phyloP scores from a whole-genome alignment of 2,113 vertebrate genomes.

The Lutjanus erythropterus region DNA sequence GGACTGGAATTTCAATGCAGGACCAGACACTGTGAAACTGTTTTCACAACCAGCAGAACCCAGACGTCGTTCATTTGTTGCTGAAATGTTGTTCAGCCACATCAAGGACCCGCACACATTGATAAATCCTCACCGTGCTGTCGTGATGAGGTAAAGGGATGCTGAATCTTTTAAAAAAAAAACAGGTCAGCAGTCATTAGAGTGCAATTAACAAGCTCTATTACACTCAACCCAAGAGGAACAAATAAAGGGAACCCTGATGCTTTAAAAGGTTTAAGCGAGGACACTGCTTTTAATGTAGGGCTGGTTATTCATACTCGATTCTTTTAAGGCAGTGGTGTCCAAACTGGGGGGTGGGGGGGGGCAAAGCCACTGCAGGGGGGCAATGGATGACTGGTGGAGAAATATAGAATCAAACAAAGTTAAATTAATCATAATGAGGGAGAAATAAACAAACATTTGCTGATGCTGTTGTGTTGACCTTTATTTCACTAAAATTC shows the following conservation, averaged over 20 bases:
- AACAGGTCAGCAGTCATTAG: slow-evolving; percentile 20
- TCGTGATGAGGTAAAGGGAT: slow-evolving; percentile 1
- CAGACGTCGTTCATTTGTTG: slow-evolving; percentile 70
- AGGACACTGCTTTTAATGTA: background rate
- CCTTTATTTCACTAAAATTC: too few species aligned
- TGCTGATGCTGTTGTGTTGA: too few species aligned
- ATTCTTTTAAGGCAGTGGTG: too few species aligned
- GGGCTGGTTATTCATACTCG: too few species aligned
- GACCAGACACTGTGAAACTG: slow-evolving; percentile 70
- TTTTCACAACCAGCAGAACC: slow-evolving; percentile 58
- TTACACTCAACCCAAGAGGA: background rate
- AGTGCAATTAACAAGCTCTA: slow-evolving; percentile 24
- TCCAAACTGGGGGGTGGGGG: too few species aligned
- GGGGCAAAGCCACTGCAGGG: too few species aligned
- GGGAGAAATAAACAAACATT: too few species aligned
- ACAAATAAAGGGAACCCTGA: background rate
- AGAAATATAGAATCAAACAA: too few species aligned
- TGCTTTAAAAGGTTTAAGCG: background rate
- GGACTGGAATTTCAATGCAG: slow-evolving; percentile 79
- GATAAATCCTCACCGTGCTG: slow-evolving; percentile 22
- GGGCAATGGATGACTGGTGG: too few species aligned
- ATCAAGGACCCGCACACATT: slow-evolving; percentile 28
- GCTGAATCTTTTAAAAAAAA: slow-evolving; percentile 25
- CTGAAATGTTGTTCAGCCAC: slow-evolving; percentile 49
- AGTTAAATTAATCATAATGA: too few species aligned